Conservation (phyloP, 2,113 vertebrate species). For the Syrmaticus mikado region DNA sequence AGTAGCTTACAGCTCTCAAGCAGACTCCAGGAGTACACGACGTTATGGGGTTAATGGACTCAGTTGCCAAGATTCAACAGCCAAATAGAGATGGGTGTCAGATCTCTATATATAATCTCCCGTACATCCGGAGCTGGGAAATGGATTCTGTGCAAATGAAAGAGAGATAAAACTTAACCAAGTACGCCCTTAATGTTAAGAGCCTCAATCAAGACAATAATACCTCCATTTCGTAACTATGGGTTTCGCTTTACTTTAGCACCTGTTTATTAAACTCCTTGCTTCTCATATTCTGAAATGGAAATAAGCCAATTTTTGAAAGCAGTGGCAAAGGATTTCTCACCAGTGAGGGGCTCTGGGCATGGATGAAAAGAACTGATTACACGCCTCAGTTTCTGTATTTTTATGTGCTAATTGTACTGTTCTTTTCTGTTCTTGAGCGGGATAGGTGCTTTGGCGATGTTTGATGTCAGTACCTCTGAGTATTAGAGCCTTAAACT, state of each 20-base stretch:
- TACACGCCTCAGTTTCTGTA: not conserved
- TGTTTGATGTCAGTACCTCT: not conserved
- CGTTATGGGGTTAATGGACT: not conserved
- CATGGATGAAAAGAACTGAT: not conserved
- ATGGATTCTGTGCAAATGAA: conserved; percentile 34
- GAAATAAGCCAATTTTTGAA: not conserved
- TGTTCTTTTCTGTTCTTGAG: not conserved
- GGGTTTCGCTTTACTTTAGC: not conserved
- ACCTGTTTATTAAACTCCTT: not conserved
- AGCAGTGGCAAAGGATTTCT: not conserved
- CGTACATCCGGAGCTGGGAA: conserved; percentile 44
- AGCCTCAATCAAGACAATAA: conserved; percentile 33
- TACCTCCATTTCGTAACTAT: not conserved
- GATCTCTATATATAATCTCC: conserved; percentile 35
- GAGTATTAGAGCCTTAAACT: not conserved
- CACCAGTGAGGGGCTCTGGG: not conserved
- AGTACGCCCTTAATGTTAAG: conserved; percentile 23
- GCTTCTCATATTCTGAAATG: not conserved
- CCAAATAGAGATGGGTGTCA: conserved; percentile 65
- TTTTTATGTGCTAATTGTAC: not conserved
- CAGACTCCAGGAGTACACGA: not conserved
- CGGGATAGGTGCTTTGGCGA: not conserved
- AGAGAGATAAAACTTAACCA: conserved; percentile 62
- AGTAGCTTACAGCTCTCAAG: not conserved
- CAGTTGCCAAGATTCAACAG: conserved; percentile 29